Base-by-base conservation (phyloP, 2,797 vertebrate genomes). In the Alcedo atthis region DNA sequence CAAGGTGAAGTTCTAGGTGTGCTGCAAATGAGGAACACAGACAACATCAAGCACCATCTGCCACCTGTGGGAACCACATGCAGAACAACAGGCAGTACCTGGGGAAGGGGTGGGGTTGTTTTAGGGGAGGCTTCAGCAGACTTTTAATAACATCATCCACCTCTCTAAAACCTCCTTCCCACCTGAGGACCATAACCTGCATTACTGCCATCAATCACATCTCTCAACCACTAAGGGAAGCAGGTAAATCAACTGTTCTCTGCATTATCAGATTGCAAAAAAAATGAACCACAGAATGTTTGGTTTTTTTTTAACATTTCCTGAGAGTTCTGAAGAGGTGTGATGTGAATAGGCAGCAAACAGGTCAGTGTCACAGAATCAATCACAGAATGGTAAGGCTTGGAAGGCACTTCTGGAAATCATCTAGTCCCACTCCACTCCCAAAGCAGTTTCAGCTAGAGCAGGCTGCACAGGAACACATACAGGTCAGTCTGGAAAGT, bases 1-100 rank as follows among this genome's bases (percentile, higher is more conserved):
- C 74, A 82, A 76, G 30, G 75, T 80, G 90, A 71, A 70, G 70
- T 74, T 80, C 75, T 85, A 75, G 15, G 28, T 64, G 26, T 3
- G 9, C 63, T 81, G 67, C 32, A 22, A 53, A 9, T 49, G 43
- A 91, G 69, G 77, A 94, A 76, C 20, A 1, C 12, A 45, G 18
- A 84, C 48, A 73, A 53, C 67, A 73, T 74, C 32, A 84, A 70
- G 61, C 53, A 88, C 37, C 80, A 80, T 76, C 89, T 83, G 57
- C 57, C 0, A 0, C 0, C 0, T 11, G 55, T 21, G 53, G 83
- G 85, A 94, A 71, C 22, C 7, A 8, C 63, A 77, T 79, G 53
- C 75, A 85, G 71, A 84, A 74, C 0, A 1, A 5, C 49, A 53
- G 64, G 33, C 48, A 40, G n/a, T 28, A 10, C 67, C 75, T 74